Evolutionary conservation across 2,113 vertebrate species (phyloP).

Genomic region (Sinosuthora webbiana): DNA sequence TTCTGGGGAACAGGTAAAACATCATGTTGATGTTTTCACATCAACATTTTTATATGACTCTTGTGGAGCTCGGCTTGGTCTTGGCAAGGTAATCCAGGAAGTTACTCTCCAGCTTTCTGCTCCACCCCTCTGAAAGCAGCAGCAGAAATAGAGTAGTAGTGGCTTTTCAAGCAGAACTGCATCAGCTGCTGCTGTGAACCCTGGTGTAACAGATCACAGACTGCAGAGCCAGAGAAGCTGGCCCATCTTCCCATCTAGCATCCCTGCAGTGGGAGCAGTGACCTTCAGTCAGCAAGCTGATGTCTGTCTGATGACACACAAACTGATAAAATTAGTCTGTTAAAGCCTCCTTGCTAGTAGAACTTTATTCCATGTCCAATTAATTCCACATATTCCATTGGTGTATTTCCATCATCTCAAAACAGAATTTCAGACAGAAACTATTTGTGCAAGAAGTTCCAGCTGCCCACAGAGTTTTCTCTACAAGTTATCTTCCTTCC

Average conservation of each 20-base stretch:
- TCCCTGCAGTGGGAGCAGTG: not conserved
- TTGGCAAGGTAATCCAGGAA: not conserved
- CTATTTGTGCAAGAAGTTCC: not conserved
- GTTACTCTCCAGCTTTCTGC: rapidly evolving
- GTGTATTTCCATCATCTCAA: not conserved
- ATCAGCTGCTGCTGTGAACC: not conserved
- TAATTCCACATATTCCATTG: not conserved
- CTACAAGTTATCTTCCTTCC: not conserved
- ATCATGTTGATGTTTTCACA: too few species aligned
- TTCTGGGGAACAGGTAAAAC: not conserved
- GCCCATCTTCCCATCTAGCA: not conserved
- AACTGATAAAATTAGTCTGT: not conserved
- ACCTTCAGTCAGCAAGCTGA: not conserved
- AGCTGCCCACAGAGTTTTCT: not conserved
- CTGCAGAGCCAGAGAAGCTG: not conserved
- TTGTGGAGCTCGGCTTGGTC: not conserved
- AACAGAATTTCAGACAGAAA: not conserved
- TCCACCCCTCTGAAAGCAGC: not conserved
- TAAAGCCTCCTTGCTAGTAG: not conserved
- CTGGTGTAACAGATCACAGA: not conserved
- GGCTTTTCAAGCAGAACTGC: not conserved
- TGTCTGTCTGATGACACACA: not conserved
- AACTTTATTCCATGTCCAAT: not conserved
- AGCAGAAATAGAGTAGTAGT: not conserved
- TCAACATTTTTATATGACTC: not conserved